These are phyloP conservation scores for Himalopsyche kuldschensis DNA, from an alignment of 2,888 invertebrate species.

Conservation along the genomic window DNA sequence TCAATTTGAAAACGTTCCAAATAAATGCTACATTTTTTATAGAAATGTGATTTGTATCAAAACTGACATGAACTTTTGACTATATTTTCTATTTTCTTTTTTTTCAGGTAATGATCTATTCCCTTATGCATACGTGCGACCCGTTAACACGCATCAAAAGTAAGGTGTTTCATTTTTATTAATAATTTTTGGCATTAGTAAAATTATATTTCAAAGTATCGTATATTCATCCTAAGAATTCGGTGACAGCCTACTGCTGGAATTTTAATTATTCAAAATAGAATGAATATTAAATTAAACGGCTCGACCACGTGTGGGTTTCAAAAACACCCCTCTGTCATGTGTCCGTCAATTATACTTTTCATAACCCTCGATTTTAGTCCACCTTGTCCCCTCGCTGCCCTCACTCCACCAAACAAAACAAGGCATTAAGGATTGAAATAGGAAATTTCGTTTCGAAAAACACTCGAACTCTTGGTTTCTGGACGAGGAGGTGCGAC, in stretches of 20 bases:
- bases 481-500: not conserved
- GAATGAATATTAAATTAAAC: not conserved
- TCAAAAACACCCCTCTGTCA: not conserved
- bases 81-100: too few relatives aligned
- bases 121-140: too few relatives aligned
- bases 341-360: not conserved
- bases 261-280: not conserved
- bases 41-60: too few relatives aligned
- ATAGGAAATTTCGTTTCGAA: not conserved
- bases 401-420: not conserved
- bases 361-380: not conserved
- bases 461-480: not conserved
- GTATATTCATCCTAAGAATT: not conserved
- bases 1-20: too few relatives aligned
- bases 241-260: not conserved
- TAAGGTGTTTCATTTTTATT: too few relatives aligned
- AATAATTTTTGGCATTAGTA: too few relatives aligned
- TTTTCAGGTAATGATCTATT: too few relatives aligned
- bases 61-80: too few relatives aligned
- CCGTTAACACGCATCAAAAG: too few relatives aligned
- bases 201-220: too few relatives aligned
- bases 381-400: too few relatives aligned
- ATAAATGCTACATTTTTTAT: too few relatives aligned
- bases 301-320: not conserved
- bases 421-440: not conserved